Evolutionary conservation across 2,888 invertebrate species (phyloP).

Genomic region (Pedicia rivosa): DNA sequence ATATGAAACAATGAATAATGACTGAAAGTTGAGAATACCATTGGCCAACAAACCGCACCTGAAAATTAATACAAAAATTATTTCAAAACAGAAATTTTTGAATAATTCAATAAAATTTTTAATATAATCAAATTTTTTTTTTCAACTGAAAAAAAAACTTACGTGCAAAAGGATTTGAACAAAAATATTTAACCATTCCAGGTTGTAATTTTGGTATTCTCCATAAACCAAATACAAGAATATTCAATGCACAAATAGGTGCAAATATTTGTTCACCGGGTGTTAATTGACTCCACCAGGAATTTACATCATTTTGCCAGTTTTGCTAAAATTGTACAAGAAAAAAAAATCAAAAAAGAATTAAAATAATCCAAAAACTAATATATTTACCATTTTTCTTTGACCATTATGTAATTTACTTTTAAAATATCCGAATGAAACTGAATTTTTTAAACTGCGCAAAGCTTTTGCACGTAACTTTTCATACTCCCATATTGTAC

Average conservation of each 20-base stretch:
- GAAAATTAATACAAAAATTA: constrained; percentile 19
- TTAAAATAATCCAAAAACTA: too few relatives aligned
- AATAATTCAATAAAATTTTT: too few relatives aligned
- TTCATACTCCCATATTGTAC: constrained; percentile 84
- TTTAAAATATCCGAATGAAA: constrained; percentile 33
- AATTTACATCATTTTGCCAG: constrained; percentile 8
- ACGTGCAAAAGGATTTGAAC: constrained; percentile 65
- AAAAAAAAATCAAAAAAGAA: neutral
- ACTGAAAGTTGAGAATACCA: constrained; percentile 90
- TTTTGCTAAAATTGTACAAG: constrained; percentile 3
- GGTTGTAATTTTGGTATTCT: constrained; percentile 51
- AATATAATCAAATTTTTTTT: neutral
- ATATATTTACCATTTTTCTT: neutral
- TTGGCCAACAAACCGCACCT: constrained; percentile 67
- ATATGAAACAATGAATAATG: constrained; percentile 79
- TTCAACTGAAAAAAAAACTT: constrained; percentile 28
- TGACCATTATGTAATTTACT: constrained; percentile 14
- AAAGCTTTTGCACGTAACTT: constrained; percentile 16
- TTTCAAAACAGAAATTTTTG: neutral
- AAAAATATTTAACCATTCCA: constrained; percentile 71
- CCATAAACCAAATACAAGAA: constrained; percentile 71
- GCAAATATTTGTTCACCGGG: constrained; percentile 64
- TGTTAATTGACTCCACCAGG: constrained; percentile 52
- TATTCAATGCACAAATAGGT: constrained; percentile 63
- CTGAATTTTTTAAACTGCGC: constrained; percentile 1